Evolutionary conservation across 1,140 invertebrate genomes (phyloP).

Genomic region (Hydropsyche tenuis): DNA sequence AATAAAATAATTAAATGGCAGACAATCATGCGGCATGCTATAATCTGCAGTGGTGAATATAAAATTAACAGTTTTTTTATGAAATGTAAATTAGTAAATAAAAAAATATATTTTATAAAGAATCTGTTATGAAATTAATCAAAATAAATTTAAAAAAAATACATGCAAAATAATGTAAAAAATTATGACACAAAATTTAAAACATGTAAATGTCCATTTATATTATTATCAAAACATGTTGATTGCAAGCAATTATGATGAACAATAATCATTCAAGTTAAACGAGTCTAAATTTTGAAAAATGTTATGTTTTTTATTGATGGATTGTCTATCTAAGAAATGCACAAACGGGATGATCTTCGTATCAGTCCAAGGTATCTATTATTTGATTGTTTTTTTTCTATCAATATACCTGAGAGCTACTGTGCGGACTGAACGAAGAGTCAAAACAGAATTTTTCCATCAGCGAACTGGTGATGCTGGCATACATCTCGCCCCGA

Average conservation of each 20-base stretch:
- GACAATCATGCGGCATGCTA: neutral
- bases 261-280: neutral
- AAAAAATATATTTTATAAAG: too few relatives aligned
- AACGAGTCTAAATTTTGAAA: neutral
- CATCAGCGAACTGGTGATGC: constrained; percentile 81
- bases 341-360: constrained; percentile 29
- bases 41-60: too few relatives aligned
- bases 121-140: too few relatives aligned
- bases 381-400: too few relatives aligned
- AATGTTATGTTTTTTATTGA: constrained; percentile 1
- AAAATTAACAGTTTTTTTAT: too few relatives aligned
- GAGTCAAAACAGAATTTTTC: constrained; percentile 80
- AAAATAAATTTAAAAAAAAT: too few relatives aligned
- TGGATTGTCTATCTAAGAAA: neutral
- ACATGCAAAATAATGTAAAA: too few relatives aligned
- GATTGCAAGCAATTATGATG: neutral
- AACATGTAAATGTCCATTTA: too few relatives aligned
- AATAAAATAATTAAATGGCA: too few relatives aligned
- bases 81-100: too few relatives aligned
- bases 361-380: constrained; percentile 32
- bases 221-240: too few relatives aligned
- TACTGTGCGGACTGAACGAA: constrained; percentile 74
- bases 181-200: too few relatives aligned
- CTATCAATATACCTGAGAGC: constrained; percentile 66
- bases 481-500: constrained; percentile 81